A percentile compares a stretch with the other conserved stretches of the same genome.
These are phyloP conservation scores for Graptemys geographica DNA, from an alignment of 2,797 vertebrate genomes.

Conservation along the genomic window DNA sequence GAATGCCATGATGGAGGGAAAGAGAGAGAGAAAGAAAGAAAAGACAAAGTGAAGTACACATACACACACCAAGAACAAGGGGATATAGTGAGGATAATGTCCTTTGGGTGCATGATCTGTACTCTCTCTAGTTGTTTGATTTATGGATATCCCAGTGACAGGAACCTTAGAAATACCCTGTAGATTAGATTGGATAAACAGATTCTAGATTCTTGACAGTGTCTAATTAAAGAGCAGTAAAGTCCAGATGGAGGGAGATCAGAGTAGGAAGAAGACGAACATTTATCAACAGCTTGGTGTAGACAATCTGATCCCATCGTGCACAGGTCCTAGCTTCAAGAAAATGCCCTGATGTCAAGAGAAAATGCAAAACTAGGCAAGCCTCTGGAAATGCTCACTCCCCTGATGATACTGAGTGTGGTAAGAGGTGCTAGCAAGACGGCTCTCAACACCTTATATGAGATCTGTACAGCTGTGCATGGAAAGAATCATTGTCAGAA, in stretches of 20 bases:
- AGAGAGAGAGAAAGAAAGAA: background rate
- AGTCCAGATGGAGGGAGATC: background rate
- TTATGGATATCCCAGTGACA: background rate
- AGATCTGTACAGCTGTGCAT: background rate
- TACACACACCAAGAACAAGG: too few relatives aligned
- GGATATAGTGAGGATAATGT: background rate
- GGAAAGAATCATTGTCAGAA: background rate
- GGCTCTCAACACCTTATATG: background rate
- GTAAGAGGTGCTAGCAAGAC: background rate
- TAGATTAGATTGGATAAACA: too few relatives aligned
- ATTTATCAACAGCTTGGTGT: background rate
- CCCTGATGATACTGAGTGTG: background rate
- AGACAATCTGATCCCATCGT: background rate
- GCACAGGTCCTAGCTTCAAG: background rate
- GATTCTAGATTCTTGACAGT: too few relatives aligned
- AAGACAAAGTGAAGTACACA: background rate
- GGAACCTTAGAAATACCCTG: too few relatives aligned
- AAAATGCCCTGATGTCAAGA: background rate
- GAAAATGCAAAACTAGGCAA: background rate
- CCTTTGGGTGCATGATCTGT: background rate
- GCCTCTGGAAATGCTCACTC: background rate
- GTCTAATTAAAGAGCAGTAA: background rate
- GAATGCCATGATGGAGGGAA: too few relatives aligned
- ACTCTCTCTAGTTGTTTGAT: background rate
- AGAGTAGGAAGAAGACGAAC: background rate